Conservation (phyloP, 2,113 vertebrate species). For the Hemicordylus capensis region DNA sequence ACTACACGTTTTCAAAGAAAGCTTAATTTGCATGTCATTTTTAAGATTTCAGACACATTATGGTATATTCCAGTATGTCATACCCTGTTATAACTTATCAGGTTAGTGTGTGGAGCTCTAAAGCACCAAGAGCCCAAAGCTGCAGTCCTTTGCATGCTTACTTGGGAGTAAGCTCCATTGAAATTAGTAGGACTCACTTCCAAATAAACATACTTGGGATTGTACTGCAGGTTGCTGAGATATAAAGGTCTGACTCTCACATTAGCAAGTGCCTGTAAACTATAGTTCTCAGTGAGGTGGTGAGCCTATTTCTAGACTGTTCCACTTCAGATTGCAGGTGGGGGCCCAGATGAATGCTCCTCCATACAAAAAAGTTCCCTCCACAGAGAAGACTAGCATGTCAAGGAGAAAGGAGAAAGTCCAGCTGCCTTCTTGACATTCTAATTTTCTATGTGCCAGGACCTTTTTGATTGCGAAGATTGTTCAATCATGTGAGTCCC, state of each 20-base stretch:
- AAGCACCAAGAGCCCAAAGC: slow-evolving; percentile 32
- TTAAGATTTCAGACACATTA: slow-evolving; percentile 36
- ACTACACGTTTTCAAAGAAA: slow-evolving; percentile 14
- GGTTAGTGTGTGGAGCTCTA: neutral
- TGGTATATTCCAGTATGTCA: slow-evolving; percentile 48
- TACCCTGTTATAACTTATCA: slow-evolving; percentile 30
- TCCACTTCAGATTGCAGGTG: neutral
- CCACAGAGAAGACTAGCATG: neutral
- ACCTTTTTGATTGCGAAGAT: neutral
- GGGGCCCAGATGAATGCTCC: neutral
- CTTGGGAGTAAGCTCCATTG: neutral
- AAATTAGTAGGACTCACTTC: neutral
- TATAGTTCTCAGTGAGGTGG: neutral
- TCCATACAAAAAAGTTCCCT: neutral
- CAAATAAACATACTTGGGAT: neutral
- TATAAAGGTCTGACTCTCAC: slow-evolving; percentile 34
- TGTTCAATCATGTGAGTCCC: neutral
- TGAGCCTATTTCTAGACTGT: neutral
- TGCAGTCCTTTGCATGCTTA: neutral
- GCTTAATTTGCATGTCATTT: slow-evolving; percentile 18
- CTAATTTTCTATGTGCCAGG: neutral
- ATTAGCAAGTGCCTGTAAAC: slow-evolving; percentile 44
- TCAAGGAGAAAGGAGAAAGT: neutral
- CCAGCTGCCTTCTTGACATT: neutral
- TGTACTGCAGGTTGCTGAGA: slow-evolving; percentile 40